A percentile compares a stretch with the other conserved stretches of the same genome.
phyloP scores from a whole-genome alignment of 2,113 vertebrate species.

The Pterophyllum scalare region DNA sequence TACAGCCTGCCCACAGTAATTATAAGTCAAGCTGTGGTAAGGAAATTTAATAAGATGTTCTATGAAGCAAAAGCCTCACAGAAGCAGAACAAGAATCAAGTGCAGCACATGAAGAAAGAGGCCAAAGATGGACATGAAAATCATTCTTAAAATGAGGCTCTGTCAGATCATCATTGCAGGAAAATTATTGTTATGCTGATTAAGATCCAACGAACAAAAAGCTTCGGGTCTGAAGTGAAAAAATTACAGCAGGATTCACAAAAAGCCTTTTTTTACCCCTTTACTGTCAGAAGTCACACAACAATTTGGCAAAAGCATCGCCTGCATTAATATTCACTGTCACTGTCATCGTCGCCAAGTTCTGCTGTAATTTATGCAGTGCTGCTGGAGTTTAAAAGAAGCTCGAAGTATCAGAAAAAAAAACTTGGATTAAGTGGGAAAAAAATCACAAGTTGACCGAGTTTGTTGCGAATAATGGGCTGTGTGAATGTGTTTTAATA shows the following conservation, averaged over 20 bases:
- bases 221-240: background rate
- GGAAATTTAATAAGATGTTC: slow-evolving; percentile 33
- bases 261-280: fast-evolving
- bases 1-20: slow-evolving; percentile 30
- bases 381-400: background rate
- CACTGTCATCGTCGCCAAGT: slow-evolving; percentile 4
- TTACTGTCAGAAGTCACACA: slow-evolving; percentile 1
- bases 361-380: background rate
- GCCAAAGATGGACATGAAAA: background rate
- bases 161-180: background rate
- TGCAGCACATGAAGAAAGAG: background rate
- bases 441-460: background rate
- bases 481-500: background rate
- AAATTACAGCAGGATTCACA: background rate
- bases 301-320: background rate
- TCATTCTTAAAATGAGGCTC: slow-evolving; percentile 8
- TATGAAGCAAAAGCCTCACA: background rate
- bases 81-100: background rate
- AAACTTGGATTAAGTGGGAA: background rate
- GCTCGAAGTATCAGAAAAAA: background rate
- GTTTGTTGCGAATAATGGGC: background rate
- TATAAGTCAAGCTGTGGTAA: slow-evolving; percentile 26
- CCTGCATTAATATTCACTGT: slow-evolving; percentile 12
- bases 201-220: background rate
- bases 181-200: slow-evolving; percentile 4